phyloP scores from a whole-genome alignment of 2,113 vertebrate genomes.

The Alethe castanea region DNA sequence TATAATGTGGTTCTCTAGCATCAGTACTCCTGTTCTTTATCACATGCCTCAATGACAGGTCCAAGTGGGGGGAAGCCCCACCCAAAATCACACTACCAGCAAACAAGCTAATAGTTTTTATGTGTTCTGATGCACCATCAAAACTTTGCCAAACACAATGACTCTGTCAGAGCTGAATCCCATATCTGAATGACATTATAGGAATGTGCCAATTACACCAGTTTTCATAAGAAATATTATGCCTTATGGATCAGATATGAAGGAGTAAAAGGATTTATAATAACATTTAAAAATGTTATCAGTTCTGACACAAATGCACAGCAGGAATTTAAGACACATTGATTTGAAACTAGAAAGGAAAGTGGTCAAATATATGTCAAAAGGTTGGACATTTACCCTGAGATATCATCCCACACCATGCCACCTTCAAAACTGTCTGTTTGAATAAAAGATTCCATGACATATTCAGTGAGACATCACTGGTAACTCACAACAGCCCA shows the following conservation, averaged over 20 bases:
- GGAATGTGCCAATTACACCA: background rate
- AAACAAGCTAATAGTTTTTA: background rate
- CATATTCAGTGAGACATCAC: background rate
- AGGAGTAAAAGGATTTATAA: background rate
- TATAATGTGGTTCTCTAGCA: background rate
- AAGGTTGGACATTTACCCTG: background rate
- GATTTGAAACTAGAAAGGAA: background rate
- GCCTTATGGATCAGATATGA: background rate
- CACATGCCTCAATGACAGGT: background rate
- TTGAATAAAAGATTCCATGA: background rate
- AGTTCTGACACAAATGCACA: background rate
- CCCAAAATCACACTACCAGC: background rate
- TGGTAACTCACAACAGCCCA: background rate
- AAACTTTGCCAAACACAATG: background rate
- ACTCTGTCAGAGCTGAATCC: background rate
- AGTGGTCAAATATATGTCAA: background rate
- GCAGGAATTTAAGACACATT: background rate
- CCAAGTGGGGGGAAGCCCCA: rapidly evolving
- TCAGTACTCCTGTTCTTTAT: background rate
- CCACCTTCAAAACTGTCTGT: background rate
- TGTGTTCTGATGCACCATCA: background rate
- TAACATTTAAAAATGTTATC: background rate
- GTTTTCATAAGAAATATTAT: background rate
- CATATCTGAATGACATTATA: background rate
- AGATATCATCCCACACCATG: background rate